Base-by-base conservation (phyloP, 2,797 vertebrate genomes). In the Sciurus carolinensis region DNA sequence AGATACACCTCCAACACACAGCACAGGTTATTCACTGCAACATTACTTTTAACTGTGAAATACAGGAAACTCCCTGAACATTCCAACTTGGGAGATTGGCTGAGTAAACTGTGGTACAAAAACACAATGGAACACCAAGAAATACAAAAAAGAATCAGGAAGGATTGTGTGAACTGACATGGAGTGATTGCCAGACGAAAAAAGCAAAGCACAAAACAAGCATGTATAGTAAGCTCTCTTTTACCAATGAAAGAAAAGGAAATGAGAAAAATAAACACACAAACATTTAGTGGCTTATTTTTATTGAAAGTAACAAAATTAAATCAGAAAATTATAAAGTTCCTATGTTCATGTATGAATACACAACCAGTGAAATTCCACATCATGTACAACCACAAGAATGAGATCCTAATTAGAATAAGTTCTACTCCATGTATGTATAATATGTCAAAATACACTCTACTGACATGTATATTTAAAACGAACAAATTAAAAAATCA, bases 201-300 rank as follows among this genome's bases (percentile, higher is more conserved):
- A 57, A 73, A 54, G 73, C 73, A 50, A 80, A 81, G 33, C 39
- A 33, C 13, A 66, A 80, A 66, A 79, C 36, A n/a, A 81, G 39
- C 9, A 71, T 30, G 64, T 28, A 24, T 14, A 85, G 14, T 12
- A 84, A 50, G 18, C 20, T 59, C 5, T 72, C 54, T 54, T 66
- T 62, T 39, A 47, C 59, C 44, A 44, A 71, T 50, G 15, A n/a
- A 69, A 57, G 15, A 85, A 42, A 59, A 84, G 54, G 9, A 33
- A 93, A 52, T 80, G 77, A 62, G 59, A 93, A 93, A 81, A 73
- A 66, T 5, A 64, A 44, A 84, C 22, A 81, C 36, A 69, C 26
- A 72, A 20, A 57, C 1, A 28, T 11, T 30, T 6, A 14, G 47
- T 33, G 64, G 15, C 59, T 33, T 66, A 66, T 39, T 90, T 71